Conservation (phyloP, 2,113 vertebrate species). For the Perca flavescens region DNA sequence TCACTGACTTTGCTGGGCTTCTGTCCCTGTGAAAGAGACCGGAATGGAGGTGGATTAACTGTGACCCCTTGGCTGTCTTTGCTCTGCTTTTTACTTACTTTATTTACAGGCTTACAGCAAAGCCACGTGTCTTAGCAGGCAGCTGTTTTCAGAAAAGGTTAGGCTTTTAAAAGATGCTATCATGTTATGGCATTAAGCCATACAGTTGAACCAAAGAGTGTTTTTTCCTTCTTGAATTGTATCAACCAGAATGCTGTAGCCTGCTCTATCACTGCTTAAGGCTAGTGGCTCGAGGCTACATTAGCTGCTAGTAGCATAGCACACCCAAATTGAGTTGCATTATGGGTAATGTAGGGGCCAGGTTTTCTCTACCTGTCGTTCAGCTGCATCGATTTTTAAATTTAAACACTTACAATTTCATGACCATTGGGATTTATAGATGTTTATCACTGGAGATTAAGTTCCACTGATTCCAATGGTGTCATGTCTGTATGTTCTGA, state of each 20-base stretch:
- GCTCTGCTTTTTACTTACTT: conserved; percentile 1
- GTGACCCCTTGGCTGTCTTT: background rate
- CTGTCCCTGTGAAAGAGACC: background rate
- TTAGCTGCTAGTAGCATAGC: background rate
- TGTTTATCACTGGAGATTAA: background rate
- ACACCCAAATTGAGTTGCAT: background rate
- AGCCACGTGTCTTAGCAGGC: background rate
- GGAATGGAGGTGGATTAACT: conserved; percentile 10
- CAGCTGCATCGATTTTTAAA: background rate
- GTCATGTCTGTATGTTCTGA: background rate
- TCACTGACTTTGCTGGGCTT: background rate
- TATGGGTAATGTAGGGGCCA: background rate
- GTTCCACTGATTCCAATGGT: background rate
- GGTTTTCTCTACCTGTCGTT: no score
- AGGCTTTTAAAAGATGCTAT: background rate
- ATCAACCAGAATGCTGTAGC: background rate
- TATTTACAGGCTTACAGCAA: background rate
- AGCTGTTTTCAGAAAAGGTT: background rate
- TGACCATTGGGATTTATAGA: background rate
- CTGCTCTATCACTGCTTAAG: background rate
- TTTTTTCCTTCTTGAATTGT: background rate
- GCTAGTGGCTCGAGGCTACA: background rate
- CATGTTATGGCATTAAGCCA: background rate
- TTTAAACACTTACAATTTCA: background rate
- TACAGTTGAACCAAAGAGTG: background rate